phyloP scores from a whole-genome alignment of 1,140 invertebrate species.

The Bombus impatiens region DNA sequence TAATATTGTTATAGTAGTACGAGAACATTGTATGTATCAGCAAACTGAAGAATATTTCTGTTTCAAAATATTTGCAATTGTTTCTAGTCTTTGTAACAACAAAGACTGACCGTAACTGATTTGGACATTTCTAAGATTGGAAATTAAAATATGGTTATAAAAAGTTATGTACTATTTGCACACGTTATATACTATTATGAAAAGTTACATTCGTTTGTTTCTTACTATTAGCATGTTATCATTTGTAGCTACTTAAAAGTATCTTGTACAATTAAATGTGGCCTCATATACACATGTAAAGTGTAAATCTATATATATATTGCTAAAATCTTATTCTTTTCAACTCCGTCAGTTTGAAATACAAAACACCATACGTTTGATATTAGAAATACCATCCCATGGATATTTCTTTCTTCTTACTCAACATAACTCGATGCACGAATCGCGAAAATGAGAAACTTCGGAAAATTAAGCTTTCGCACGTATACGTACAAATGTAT shows the following conservation, averaged over 20 bases:
- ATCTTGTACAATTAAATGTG: no score
- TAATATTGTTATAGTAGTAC: no score
- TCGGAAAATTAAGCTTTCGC: not conserved
- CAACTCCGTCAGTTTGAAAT: not conserved
- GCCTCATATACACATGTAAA: no score
- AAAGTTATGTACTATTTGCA: no score
- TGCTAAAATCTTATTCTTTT: not conserved
- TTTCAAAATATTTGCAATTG: no score
- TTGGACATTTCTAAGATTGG: not conserved
- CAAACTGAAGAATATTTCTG: no score
- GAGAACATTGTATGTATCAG: no score
- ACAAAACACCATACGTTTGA: not conserved
- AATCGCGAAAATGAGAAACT: not conserved
- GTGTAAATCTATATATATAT: no score
- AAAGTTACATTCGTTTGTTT: no score
- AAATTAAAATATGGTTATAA: not conserved
- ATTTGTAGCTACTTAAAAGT: no score
- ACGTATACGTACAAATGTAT: not conserved
- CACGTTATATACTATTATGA: no score
- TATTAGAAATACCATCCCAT: not conserved
- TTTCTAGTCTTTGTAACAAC: not conserved
- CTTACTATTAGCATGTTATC: no score
- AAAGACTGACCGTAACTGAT: not conserved
- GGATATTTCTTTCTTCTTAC: not conserved
- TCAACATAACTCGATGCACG: not conserved